phyloP scores from a whole-genome alignment of 2,797 vertebrate species.

The Epinephelus awoara region DNA sequence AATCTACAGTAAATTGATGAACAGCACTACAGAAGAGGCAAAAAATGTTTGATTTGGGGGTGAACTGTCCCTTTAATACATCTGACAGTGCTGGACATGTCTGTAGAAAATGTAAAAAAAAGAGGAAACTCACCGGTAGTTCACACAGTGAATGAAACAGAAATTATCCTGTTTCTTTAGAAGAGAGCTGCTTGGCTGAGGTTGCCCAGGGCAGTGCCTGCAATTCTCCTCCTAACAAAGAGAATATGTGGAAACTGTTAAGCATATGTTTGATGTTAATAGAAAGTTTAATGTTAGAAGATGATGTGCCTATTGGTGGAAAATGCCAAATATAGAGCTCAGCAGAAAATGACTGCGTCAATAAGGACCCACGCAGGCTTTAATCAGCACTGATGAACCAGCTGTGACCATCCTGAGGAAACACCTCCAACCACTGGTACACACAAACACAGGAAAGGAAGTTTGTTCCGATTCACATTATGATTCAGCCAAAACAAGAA shows the following conservation, averaged over 20 bases:
- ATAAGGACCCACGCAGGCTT: slow-evolving; percentile 21
- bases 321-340: slow-evolving; percentile 42
- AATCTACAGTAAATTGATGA: too few species aligned
- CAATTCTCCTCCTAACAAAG: slow-evolving; percentile 36
- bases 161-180: slow-evolving; percentile 25
- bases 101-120: slow-evolving; percentile 5
- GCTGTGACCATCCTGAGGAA: slow-evolving; percentile 45
- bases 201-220: slow-evolving; percentile 27
- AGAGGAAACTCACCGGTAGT: background rate
- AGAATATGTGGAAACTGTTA: slow-evolving; percentile 34
- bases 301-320: slow-evolving; percentile 39
- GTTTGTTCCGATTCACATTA: background rate
- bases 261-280: slow-evolving; percentile 60
- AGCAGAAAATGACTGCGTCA: slow-evolving; percentile 49
- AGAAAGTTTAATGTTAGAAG: slow-evolving; percentile 40
- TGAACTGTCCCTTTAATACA: too few species aligned
- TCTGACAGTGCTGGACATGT: background rate
- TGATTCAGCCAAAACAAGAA: slow-evolving; percentile 4
- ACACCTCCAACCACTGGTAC: slow-evolving; percentile 16
- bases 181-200: slow-evolving; percentile 6
- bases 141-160: slow-evolving; percentile 12
- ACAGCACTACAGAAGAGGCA: too few species aligned
- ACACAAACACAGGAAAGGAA: background rate
- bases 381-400: slow-evolving; percentile 43
- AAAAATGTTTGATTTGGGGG: too few species aligned